Evolutionary conservation across 1,140 invertebrate genomes (phyloP).

Genomic region (Drosophila arizonae): DNA sequence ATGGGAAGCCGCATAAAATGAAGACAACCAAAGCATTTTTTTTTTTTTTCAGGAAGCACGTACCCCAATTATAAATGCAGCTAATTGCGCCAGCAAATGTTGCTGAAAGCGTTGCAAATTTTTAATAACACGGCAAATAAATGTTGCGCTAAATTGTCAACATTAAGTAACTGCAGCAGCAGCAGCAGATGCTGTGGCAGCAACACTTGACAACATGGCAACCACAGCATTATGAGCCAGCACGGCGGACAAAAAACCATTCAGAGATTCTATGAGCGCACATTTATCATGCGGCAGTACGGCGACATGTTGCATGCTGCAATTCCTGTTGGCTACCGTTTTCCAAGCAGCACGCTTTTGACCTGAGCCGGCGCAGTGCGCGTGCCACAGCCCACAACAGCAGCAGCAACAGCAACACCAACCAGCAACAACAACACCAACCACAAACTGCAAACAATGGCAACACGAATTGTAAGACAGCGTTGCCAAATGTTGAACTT

Average conservation of each 20-base stretch:
- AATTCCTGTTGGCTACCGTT: slow-evolving; percentile 59
- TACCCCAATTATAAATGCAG: slow-evolving; percentile 73
- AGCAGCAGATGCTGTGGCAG: background rate
- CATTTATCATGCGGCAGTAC: slow-evolving; percentile 36
- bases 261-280: slow-evolving; percentile 26
- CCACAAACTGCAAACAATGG: slow-evolving; percentile 42
- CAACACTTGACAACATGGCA: slow-evolving; percentile 14
- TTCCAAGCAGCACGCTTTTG: slow-evolving; percentile 70
- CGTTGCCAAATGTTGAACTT: slow-evolving; percentile 41
- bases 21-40: slow-evolving; percentile 31
- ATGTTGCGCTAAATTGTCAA: slow-evolving; percentile 80
- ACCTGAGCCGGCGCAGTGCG: slow-evolving; percentile 58
- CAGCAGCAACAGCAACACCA: slow-evolving; percentile 22
- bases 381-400: slow-evolving; percentile 43
- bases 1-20: slow-evolving; percentile 11
- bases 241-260: slow-evolving; percentile 10
- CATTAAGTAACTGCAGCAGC: slow-evolving; percentile 47
- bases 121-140: slow-evolving; percentile 69
- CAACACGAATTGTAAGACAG: slow-evolving; percentile 47
- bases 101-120: slow-evolving; percentile 70
- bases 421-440: slow-evolving; percentile 27
- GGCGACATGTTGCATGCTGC: slow-evolving; percentile 10
- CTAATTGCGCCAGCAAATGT: slow-evolving; percentile 69
- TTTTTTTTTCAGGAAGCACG: slow-evolving; percentile 35
- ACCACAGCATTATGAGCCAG: background rate